phyloP scores from a whole-genome alignment of 2,113 vertebrate species.

The Gymnocephalus cernua region DNA sequence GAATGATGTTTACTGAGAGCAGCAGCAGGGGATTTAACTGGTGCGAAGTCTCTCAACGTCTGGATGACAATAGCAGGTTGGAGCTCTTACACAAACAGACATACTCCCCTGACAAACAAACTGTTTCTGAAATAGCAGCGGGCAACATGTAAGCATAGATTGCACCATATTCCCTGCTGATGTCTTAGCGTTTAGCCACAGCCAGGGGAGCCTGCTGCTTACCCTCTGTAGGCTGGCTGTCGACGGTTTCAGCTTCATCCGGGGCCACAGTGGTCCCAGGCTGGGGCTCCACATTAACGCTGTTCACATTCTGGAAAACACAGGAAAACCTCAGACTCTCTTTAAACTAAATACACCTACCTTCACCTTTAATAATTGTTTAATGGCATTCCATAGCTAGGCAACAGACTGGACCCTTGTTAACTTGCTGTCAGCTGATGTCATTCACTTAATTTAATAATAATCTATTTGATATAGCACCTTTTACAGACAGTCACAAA shows the following conservation, averaged over 20 bases:
- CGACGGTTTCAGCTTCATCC: constrained; percentile 53
- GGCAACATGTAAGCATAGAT: constrained; percentile 38
- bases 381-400: too few relatives aligned
- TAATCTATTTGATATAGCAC: too few relatives aligned
- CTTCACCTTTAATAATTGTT: not conserved
- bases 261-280: constrained; percentile 68
- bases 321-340: not conserved
- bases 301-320: constrained; percentile 80
- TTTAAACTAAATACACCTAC: not conserved
- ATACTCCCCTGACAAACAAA: constrained; percentile 43
- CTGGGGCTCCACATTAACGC: constrained; percentile 68
- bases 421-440: too few relatives aligned
- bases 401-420: too few relatives aligned
- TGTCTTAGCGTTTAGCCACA: not conserved
- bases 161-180: constrained; percentile 56
- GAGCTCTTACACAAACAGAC: constrained; percentile 50
- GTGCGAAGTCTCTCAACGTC: constrained; percentile 6
- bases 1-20: not conserved
- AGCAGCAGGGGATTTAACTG: not conserved
- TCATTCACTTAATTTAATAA: too few relatives aligned
- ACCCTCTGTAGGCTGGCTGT: constrained; percentile 69
- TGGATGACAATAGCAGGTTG: constrained; percentile 44
- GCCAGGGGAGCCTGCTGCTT: constrained; percentile 3
- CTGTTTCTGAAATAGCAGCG: constrained; percentile 51
- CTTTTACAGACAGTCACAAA: too few relatives aligned